Evolutionary conservation across 2,888 invertebrate genomes (phyloP).

Genomic region (Drosophila tanythrix): DNA sequence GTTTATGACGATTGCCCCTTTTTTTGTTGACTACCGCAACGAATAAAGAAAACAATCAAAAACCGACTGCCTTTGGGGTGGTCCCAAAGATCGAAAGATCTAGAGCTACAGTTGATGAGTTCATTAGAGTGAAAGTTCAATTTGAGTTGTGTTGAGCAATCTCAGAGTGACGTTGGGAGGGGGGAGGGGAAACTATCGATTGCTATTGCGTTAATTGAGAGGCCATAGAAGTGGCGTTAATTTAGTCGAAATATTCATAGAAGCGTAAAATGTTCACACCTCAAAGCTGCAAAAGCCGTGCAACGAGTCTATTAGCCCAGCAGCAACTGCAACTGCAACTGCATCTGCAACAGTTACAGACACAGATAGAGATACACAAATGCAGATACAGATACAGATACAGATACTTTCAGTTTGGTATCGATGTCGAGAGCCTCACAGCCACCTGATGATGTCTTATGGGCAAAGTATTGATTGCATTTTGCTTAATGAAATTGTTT

Average conservation of each 20-base stretch:
- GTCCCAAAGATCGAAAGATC: conserved; percentile 37
- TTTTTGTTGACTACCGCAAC: conserved; percentile 58
- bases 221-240: conserved; percentile 66
- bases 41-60: conserved; percentile 43
- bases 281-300: conserved; percentile 61
- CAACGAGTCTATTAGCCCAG: conserved; percentile 75
- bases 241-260: conserved; percentile 79
- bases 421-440: conserved; percentile 47
- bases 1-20: conserved; percentile 46
- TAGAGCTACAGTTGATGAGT: conserved; percentile 12
- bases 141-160: neutral
- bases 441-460: conserved; percentile 72
- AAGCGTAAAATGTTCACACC: conserved; percentile 80
- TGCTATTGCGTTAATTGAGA: conserved; percentile 79
- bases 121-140: conserved; percentile 44
- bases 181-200: neutral
- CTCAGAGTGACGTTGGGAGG: no score
- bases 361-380: neutral
- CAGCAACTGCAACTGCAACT: conserved; percentile 19
- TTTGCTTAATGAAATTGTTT: conserved; percentile 80
- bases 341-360: neutral
- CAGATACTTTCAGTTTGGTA: conserved; percentile 56
- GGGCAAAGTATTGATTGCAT: conserved; percentile 68
- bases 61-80: conserved; percentile 58
- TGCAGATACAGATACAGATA: neutral